phyloP scores from a whole-genome alignment of 1,140 invertebrate genomes.

The Pseudomyrmex gracilis region DNA sequence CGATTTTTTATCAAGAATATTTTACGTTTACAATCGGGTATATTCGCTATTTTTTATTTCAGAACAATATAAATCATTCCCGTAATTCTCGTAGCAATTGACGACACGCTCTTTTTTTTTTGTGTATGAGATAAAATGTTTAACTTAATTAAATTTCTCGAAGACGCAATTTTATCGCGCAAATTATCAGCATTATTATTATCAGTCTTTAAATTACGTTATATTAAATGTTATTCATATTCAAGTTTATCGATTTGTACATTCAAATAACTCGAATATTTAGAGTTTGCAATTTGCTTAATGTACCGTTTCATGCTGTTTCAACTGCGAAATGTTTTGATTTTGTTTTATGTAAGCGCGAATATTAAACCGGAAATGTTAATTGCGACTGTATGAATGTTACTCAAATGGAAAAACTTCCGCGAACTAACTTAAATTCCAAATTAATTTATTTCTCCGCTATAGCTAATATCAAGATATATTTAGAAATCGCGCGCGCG shows the following conservation, averaged over 20 bases:
- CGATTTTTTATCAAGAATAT: constrained; percentile 18
- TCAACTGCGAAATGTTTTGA: constrained; percentile 1
- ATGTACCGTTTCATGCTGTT: background rate
- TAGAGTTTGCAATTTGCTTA: background rate
- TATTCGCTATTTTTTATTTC: background rate
- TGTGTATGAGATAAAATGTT: background rate
- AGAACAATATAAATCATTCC: background rate
- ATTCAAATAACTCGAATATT: background rate
- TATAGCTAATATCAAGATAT: background rate
- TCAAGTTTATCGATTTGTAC: background rate
- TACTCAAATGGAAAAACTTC: background rate
- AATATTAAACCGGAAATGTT: background rate
- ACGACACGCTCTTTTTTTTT: too few species aligned
- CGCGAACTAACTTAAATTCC: background rate
- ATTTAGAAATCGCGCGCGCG: background rate
- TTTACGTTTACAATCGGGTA: constrained; percentile 30
- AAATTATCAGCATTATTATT: too few species aligned
- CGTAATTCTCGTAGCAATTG: background rate
- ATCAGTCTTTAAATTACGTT: background rate
- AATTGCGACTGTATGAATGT: constrained; percentile 9
- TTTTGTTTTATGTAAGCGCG: background rate
- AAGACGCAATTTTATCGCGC: background rate
- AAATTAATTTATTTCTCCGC: constrained; percentile 5
- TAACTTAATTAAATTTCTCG: background rate
- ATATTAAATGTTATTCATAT: background rate